Base-by-base conservation (phyloP, 2,797 vertebrate species). In the Pristis pectinata region DNA sequence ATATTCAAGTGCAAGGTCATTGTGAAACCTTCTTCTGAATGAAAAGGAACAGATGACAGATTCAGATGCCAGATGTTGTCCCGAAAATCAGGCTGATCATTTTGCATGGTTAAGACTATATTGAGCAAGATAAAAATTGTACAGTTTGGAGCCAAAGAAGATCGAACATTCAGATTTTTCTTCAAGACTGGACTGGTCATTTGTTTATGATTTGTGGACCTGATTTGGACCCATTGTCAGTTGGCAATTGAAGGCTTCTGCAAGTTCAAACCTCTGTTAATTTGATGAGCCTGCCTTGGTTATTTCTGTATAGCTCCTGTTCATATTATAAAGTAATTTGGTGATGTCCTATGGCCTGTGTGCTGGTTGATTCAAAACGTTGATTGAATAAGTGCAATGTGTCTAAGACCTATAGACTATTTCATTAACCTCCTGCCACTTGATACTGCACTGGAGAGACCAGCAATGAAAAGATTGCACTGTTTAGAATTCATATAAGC, bases 311-410 rank as follows among this genome's bases (percentile, higher is more conserved):
- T 19, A 74, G 44, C 2, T 30, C 15, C 11, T 74, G 30, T 74
- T 72, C 9, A 49, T 8, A 7, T 67, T 64, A 64, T 49, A 30
- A 10, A 30, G 64, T 49, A 37, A 93, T 93, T 74, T 49, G 41
- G 1, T 49, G 41, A 76, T 93, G 91, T 70, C 10, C 41, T 53
- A 41, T 41, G 10, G 91, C 11, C 64, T 93, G 41, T 30, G 37
- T 13, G 37, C 41, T 44, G 64, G 91, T 72, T 72, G 37, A 93
- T 93, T 72, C 64, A 27, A 93, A 70, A 70, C 44, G 37, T 93
- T 93, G 61, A 41, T 72, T 93, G 64, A 93, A 30, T 72, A 93
- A 93, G 24, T 70, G 37, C 41, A 44, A 93, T 49, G 22, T 91
- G 44, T 22, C 44, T 72, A 37, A 70, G 3, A 30, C 13, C 61